Percentiles rank a stretch among this genome's conserved stretches.
Conservation (phyloP, 2,888 invertebrate genomes). For the Sphinx pinastri region DNA sequence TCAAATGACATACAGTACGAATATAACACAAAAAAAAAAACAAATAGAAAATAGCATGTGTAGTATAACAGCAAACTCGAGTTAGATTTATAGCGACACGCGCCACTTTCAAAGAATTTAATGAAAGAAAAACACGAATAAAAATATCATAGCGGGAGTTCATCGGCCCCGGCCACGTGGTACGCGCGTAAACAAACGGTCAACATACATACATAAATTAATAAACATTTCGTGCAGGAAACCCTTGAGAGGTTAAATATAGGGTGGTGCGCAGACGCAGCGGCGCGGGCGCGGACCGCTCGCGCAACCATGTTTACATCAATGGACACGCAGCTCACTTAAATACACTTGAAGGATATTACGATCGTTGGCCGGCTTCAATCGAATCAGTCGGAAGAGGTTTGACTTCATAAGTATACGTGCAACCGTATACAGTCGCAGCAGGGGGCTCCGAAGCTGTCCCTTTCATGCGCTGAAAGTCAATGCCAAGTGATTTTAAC, state of each 20-base stretch:
- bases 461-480: no score
- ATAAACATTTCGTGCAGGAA: slow-evolving; percentile 76
- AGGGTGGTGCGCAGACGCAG: slow-evolving; percentile 69
- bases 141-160: slow-evolving; percentile 59
- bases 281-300: slow-evolving; percentile 52
- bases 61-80: not conserved
- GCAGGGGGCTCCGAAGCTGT: no score
- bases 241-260: slow-evolving; percentile 78
- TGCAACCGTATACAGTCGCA: no score
- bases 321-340: slow-evolving; percentile 61
- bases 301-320: slow-evolving; percentile 60
- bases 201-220: slow-evolving; percentile 73
- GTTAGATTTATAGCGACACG: slow-evolving; percentile 40
- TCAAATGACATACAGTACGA: not conserved
- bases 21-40: no score
- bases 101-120: slow-evolving; percentile 50
- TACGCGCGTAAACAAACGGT: slow-evolving; percentile 70
- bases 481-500: no score
- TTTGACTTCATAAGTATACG: no score
- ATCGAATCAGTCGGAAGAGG: no score
- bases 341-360: slow-evolving; percentile 41
- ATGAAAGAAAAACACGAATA: slow-evolving; percentile 48
- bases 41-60: slow-evolving; percentile 17
- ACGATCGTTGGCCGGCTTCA: not conserved
- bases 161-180: slow-evolving; percentile 71